Evolutionary conservation across 2,113 vertebrate species (phyloP).

Genomic region (Cyanoramphus novaezelandiae): DNA sequence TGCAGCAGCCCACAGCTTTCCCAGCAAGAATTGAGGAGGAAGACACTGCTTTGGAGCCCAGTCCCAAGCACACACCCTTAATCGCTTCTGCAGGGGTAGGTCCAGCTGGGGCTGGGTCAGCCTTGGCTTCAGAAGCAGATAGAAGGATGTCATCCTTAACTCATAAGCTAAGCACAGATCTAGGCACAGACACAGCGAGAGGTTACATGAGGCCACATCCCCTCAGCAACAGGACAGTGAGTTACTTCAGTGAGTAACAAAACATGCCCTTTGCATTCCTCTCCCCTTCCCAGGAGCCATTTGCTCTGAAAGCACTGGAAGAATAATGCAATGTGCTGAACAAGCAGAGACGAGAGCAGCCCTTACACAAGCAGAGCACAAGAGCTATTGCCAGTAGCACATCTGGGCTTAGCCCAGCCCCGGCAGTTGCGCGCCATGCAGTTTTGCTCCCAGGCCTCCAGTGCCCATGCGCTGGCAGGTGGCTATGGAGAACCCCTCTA

Average conservation of each 20-base stretch:
- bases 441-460: background rate
- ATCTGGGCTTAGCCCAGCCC: background rate
- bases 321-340: accelerated
- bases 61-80: background rate
- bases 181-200: background rate
- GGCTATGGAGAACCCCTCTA: background rate
- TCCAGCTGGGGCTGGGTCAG: background rate
- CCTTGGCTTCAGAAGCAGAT: background rate
- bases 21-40: background rate
- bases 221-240: background rate
- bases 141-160: background rate
- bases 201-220: background rate
- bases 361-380: background rate
- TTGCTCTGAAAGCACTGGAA: background rate
- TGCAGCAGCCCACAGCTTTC: background rate
- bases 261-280: background rate
- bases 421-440: background rate
- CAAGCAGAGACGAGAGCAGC: background rate
- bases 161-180: background rate
- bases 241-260: background rate
- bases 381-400: background rate
- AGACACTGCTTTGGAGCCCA: background rate
- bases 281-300: background rate
- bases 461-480: background rate
- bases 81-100: background rate